phyloP scores from a whole-genome alignment of 2,113 vertebrate species.

The Junco hyemalis region DNA sequence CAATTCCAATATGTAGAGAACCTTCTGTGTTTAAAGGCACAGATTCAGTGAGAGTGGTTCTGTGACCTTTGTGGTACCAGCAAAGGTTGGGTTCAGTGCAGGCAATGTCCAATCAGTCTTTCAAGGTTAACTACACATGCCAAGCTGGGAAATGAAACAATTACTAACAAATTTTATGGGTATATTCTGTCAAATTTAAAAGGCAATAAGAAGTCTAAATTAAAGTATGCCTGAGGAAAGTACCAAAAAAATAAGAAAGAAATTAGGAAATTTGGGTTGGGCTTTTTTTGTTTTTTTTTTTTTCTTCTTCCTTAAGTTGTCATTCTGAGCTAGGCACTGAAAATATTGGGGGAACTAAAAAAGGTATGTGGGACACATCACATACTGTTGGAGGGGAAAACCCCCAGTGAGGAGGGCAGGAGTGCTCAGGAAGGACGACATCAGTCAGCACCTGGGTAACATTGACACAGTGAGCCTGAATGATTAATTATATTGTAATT shows the following conservation, averaged over 20 bases:
- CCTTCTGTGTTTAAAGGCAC: slow-evolving; percentile 59
- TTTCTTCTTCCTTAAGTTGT: not conserved
- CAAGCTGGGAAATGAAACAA: slow-evolving; percentile 80
- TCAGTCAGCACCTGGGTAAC: slow-evolving; percentile 66
- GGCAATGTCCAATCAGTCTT: slow-evolving; percentile 71
- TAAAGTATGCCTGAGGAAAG: slow-evolving; percentile 66
- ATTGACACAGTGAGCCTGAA: slow-evolving; percentile 47
- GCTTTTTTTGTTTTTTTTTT: not conserved
- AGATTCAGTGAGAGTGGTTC: slow-evolving; percentile 64
- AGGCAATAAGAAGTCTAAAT: slow-evolving; percentile 72
- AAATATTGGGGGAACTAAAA: not conserved
- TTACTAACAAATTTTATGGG: slow-evolving; percentile 79
- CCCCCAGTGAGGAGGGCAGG: not conserved
- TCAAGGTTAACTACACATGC: slow-evolving; percentile 81
- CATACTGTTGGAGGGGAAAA: not conserved
- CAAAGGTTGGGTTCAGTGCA: slow-evolving; percentile 74
- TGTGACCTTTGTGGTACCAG: slow-evolving; percentile 71
- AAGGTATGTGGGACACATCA: not conserved
- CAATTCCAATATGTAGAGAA: slow-evolving; percentile 66
- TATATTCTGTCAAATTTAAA: slow-evolving; percentile 78
- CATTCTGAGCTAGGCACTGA: not conserved
- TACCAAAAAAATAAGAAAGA: not conserved
- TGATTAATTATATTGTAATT: slow-evolving; percentile 76
- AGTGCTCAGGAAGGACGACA: slow-evolving; percentile 35
- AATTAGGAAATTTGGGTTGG: not conserved